Base-by-base conservation (phyloP, 1,140 invertebrate genomes). In the Drosophila lacteicornis region DNA sequence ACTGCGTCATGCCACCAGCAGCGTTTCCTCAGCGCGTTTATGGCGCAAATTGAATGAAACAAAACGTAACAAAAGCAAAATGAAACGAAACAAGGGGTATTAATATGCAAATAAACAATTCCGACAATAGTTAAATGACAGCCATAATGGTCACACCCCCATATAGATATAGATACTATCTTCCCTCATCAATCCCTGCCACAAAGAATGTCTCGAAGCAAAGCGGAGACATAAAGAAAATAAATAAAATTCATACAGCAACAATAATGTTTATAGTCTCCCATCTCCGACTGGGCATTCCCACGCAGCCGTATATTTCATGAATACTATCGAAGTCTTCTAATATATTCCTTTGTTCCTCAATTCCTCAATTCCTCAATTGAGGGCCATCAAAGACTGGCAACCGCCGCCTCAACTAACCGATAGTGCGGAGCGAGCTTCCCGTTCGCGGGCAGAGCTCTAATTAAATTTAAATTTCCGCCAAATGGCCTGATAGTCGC, bases 391-490 rank as follows among this genome's bases (percentile, higher is more conserved):
- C 67, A 68, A 55, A 55, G 49, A 43, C 49, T 17, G 53, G 53
- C 47, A 13, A 62, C 56, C 27, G 59, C 62, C 57, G 62, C 57
- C 56, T 43, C 22, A 62, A 62, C 63, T 25, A 70, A 46, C 62
- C 67, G 67, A 70, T 19, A 40, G 56, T 43, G 22, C 38, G 56
- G 40, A 46, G 56, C 12, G 15, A 46, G 63, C 40, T 66, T 67
- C 42, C 58, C 63, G 63, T 55, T 46, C 13, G 43, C 65, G n/a
- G 13, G 65, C 71, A 62, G 71, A 65, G 75, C 62, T 77, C 75
- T 78, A 78, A 78, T 78, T 78, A 50, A 78, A 78, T 78, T 78
- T 53, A 78, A 78, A 78, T 78, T 77, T 78, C 75, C 75, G 75
- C 75, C 75, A 69, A 78, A 78, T 61, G 75, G 56, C n/a, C 75